A percentile compares a stretch with the other conserved stretches of the same genome.
Evolutionary conservation across 2,888 invertebrate genomes (phyloP).

Genomic region (Panzeria rudis): DNA sequence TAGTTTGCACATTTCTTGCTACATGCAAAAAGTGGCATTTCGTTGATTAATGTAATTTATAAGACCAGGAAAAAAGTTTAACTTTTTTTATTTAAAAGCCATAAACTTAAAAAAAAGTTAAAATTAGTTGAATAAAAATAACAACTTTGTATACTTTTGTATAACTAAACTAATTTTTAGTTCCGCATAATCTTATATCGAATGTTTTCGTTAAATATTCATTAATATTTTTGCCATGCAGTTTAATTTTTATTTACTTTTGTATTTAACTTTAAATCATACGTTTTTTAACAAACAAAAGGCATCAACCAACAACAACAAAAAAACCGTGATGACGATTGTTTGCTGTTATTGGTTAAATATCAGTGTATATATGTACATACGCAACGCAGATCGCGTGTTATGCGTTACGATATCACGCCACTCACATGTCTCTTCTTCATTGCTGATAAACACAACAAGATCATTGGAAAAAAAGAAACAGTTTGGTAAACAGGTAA

Average conservation of each 20-base stretch:
- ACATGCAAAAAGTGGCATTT: no score
- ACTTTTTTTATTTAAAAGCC: no score
- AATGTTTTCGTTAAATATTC: background rate
- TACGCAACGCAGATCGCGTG: slow-evolving; percentile 24
- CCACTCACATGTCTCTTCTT: slow-evolving; percentile 21
- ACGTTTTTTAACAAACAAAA: slow-evolving; percentile 7
- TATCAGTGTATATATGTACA: background rate
- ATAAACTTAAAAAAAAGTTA: no score
- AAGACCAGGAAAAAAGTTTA: no score
- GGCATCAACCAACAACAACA: background rate
- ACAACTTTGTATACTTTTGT: background rate
- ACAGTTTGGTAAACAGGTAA: background rate
- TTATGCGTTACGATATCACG: slow-evolving; percentile 28
- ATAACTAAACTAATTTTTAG: background rate
- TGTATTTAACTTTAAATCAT: background rate
- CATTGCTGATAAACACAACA: background rate
- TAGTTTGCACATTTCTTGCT: no score
- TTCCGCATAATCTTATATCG: background rate
- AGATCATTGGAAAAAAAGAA: slow-evolving; percentile 8
- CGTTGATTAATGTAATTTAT: no score
- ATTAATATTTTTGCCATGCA: slow-evolving; percentile 17
- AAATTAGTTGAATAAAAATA: background rate
- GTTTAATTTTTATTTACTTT: slow-evolving; percentile 2
- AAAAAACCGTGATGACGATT: background rate
- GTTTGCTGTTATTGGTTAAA: background rate